Conservation (phyloP, 2,888 invertebrate genomes). For the Eristalinus aeneus region DNA sequence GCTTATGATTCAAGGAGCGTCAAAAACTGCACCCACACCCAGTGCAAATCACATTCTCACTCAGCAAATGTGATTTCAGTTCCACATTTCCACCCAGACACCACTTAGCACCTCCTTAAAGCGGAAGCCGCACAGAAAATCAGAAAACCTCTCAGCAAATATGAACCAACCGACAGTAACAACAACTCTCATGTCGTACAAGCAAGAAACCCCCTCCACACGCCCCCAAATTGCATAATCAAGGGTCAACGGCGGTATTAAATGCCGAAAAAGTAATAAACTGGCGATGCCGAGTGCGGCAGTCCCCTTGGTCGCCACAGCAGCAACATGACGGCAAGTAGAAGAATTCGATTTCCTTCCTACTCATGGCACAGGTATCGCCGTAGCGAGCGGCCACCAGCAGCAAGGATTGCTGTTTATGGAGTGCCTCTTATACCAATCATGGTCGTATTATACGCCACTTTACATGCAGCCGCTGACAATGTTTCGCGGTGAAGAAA, state of each 20-base stretch:
- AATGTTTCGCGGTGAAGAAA: not conserved
- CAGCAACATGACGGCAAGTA: not conserved
- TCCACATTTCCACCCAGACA: not conserved
- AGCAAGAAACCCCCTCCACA: not conserved
- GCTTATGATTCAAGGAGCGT: not conserved
- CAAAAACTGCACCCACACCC: not conserved
- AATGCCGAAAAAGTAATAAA: constrained; percentile 42
- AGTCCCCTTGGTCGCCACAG: not conserved
- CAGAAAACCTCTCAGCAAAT: not conserved
- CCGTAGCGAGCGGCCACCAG: not conserved
- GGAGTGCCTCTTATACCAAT: constrained; percentile 7
- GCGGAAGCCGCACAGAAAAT: constrained; percentile 15
- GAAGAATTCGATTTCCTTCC: constrained; percentile 1
- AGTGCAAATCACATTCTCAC: not conserved
- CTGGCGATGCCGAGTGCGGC: not conserved
- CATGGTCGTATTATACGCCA: constrained; percentile 27
- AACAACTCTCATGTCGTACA: constrained; percentile 14
- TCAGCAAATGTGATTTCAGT: not conserved
- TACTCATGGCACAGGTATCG: not conserved
- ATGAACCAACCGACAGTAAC: constrained; percentile 1
- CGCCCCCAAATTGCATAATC: constrained; percentile 36
- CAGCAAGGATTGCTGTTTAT: constrained; percentile 23
- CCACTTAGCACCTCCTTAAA: not conserved
- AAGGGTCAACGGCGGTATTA: constrained; percentile 48
- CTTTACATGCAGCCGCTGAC: constrained; percentile 18